These are phyloP conservation scores for Zophobas atratus DNA, from an alignment of 1,140 invertebrate genomes.

Conservation along the genomic window DNA sequence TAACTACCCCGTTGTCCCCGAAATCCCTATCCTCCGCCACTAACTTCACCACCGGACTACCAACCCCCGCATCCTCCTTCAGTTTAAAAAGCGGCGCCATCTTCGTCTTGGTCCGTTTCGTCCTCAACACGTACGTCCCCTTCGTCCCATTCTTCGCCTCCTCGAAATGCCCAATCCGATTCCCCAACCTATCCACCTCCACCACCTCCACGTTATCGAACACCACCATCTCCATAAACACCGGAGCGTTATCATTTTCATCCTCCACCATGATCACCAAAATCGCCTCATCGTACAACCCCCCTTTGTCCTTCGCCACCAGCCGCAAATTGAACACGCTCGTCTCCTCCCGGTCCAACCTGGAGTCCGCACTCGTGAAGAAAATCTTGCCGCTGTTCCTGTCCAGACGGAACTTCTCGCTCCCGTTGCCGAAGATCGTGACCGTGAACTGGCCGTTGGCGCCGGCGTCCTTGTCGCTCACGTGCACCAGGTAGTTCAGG, in stretches of 20 bases:
- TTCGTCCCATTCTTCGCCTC: slow-evolving; percentile 66
- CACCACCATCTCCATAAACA: slow-evolving; percentile 78
- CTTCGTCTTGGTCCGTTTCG: slow-evolving; percentile 57
- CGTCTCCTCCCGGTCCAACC: slow-evolving; percentile 83
- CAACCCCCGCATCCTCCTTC: slow-evolving; percentile 84
- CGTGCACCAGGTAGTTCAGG: slow-evolving; percentile 77
- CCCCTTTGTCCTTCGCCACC: slow-evolving; percentile 82
- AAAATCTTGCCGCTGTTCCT: slow-evolving; percentile 76
- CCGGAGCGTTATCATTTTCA: slow-evolving; percentile 88
- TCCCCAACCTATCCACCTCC: slow-evolving; percentile 71
- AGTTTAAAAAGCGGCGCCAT: slow-evolving; percentile 77
- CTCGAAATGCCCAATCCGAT: slow-evolving; percentile 68
- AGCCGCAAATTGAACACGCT: slow-evolving; percentile 79
- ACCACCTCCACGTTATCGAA: slow-evolving; percentile 78
- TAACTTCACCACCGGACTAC: slow-evolving; percentile 83
- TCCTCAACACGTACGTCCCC: slow-evolving; percentile 63
- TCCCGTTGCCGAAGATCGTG: slow-evolving; percentile 81
- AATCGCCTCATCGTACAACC: slow-evolving; percentile 79
- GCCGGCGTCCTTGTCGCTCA: slow-evolving; percentile 85
- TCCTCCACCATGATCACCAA: slow-evolving; percentile 82
- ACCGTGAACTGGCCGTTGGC: slow-evolving; percentile 84
- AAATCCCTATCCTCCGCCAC: slow-evolving; percentile 88
- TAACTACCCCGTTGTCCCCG: slow-evolving; percentile 81
- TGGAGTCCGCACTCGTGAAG: slow-evolving; percentile 71
- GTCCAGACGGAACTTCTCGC: slow-evolving; percentile 84